A percentile compares a stretch with the other conserved stretches of the same genome.
Evolutionary conservation across 2,888 invertebrate species (phyloP).

Genomic region (Ochropleura leucogaster): DNA sequence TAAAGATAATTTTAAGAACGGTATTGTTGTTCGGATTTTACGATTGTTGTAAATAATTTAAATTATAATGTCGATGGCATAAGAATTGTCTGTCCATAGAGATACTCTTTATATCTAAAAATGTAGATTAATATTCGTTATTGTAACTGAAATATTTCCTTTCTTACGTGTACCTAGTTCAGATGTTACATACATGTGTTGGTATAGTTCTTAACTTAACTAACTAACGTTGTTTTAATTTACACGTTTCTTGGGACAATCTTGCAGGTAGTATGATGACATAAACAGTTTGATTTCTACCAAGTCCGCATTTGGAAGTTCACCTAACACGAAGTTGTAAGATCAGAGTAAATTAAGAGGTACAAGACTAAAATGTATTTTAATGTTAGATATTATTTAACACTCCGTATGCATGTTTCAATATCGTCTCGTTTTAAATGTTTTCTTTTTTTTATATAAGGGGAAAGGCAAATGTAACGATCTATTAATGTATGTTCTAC

Average conservation of each 20-base stretch:
- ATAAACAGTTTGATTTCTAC: conserved; percentile 3
- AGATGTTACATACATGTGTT: conserved; percentile 16
- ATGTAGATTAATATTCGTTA: conserved; percentile 69
- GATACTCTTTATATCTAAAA: conserved; percentile 72
- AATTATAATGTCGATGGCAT: conserved; percentile 76
- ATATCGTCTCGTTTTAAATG: conserved; percentile 52
- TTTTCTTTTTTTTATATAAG: conserved; percentile 60
- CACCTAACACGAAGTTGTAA: conserved; percentile 12
- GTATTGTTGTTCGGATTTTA: conserved; percentile 68
- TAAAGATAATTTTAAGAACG: conserved; percentile 57
- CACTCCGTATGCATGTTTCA: conserved; percentile 43
- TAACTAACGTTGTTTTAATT: conserved; percentile 17
- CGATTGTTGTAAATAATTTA: conserved; percentile 81
- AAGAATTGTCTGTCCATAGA: conserved; percentile 81
- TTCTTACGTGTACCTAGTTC: conserved; percentile 38
- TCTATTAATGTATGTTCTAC: conserved; percentile 61
- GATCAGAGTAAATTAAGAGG: conserved; percentile 73
- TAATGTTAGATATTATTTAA: conserved; percentile 72
- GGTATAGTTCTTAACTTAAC: conserved; percentile 23
- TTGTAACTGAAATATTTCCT: conserved; percentile 51
- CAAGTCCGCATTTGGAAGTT: conserved; percentile 19
- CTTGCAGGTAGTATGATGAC: conserved; percentile 3
- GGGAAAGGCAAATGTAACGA: conserved; percentile 73
- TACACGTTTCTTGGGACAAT: not conserved
- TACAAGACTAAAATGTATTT: conserved; percentile 81